phyloP scores from a whole-genome alignment of 2,797 vertebrate species.

The Clarias pachynema region DNA sequence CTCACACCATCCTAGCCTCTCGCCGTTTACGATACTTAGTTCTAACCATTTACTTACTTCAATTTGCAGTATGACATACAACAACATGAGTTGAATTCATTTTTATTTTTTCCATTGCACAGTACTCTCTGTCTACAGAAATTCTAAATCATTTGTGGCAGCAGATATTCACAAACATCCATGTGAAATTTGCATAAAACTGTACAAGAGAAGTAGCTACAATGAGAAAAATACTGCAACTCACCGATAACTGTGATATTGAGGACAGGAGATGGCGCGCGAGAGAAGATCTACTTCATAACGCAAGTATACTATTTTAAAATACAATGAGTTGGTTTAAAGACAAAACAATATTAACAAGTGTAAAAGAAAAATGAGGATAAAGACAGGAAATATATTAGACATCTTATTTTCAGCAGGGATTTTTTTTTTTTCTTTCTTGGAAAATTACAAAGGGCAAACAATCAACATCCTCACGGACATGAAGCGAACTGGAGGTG shows the following conservation, averaged over 20 bases:
- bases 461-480: constrained; percentile 67
- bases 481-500: constrained; percentile 64
- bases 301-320: constrained; percentile 61
- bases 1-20: neutral
- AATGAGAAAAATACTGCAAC: constrained; percentile 81
- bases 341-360: constrained; percentile 60
- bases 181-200: constrained; percentile 81
- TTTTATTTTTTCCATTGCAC: constrained; percentile 81
- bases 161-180: constrained; percentile 83
- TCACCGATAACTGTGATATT: constrained; percentile 74
- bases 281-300: constrained; percentile 68
- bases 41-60: neutral
- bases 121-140: constrained; percentile 85
- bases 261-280: constrained; percentile 58
- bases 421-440: constrained; percentile 57
- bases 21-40: neutral
- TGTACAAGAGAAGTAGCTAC: constrained; percentile 82
- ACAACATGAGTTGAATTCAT: constrained; percentile 64
- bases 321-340: constrained; percentile 52
- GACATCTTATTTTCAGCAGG: constrained; percentile 64
- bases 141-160: constrained; percentile 82
- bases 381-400: constrained; percentile 47
- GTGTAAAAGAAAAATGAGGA: constrained; percentile 35
- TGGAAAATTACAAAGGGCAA: constrained; percentile 59
- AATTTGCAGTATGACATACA: constrained; percentile 26